Evolutionary conservation across 2,888 invertebrate species (phyloP).

Genomic region (Cataglyphis livida): DNA sequence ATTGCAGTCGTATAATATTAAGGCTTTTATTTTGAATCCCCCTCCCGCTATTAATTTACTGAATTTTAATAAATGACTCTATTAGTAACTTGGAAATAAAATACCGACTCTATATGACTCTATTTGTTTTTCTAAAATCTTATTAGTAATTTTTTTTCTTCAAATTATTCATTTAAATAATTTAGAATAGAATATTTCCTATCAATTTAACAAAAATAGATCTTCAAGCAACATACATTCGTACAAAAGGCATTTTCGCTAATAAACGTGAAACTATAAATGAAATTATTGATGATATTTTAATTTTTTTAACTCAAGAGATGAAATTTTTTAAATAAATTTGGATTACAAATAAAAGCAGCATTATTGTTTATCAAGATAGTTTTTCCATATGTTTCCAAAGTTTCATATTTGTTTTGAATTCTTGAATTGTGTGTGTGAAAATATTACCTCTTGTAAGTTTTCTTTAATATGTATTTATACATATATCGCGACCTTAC

Average conservation of each 20-base stretch:
- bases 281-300: too few relatives aligned
- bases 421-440: not conserved
- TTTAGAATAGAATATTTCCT: not conserved
- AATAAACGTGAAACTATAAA: not conserved
- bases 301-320: not conserved
- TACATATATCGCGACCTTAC: not conserved
- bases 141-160: not conserved
- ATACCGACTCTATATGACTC: not conserved
- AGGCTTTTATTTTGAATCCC: not conserved
- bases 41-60: not conserved
- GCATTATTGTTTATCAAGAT: not conserved
- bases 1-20: not conserved
- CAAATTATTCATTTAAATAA: not conserved
- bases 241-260: not conserved
- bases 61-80: not conserved
- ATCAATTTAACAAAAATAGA: not conserved
- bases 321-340: not conserved
- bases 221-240: not conserved
- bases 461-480: not conserved
- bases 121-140: not conserved
- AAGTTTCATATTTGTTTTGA: not conserved
- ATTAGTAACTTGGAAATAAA: not conserved
- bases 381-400: not conserved
- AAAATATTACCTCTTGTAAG: not conserved
- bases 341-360: not conserved